phyloP scores from a whole-genome alignment of 2,797 vertebrate genomes.

The Dipus sagitta region DNA sequence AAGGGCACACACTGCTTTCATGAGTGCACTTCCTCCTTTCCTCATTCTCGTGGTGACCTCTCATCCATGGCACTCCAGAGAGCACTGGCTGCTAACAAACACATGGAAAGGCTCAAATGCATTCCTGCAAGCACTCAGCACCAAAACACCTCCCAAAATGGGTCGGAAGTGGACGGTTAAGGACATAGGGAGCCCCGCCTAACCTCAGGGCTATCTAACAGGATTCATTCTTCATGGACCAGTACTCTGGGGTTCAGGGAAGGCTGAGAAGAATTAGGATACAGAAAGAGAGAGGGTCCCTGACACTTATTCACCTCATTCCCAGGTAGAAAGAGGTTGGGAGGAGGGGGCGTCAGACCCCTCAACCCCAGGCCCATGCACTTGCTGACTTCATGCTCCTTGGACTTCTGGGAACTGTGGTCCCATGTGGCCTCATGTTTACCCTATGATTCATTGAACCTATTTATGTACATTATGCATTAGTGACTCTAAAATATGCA shows the following conservation, averaged over 20 bases:
- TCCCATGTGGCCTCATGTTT: neutral
- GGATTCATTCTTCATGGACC: neutral
- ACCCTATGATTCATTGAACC: neutral
- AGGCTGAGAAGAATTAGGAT: neutral
- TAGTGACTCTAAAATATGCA: neutral
- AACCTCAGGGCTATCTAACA: neutral
- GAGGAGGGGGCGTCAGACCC: neutral
- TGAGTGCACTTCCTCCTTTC: neutral
- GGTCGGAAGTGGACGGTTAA: neutral
- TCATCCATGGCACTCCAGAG: neutral
- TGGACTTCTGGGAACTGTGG: neutral
- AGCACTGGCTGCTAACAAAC: neutral
- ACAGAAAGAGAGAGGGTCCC: neutral
- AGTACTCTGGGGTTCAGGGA: neutral
- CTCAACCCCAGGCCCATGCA: no score
- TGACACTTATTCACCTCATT: neutral
- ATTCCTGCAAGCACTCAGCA: neutral
- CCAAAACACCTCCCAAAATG: neutral
- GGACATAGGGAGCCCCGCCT: neutral
- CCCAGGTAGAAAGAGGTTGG: neutral
- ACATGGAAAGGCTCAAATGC: neutral
- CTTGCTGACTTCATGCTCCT: neutral
- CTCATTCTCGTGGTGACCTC: neutral
- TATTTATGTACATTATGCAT: neutral
- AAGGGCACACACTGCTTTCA: neutral